Percentiles rank a stretch among this genome's conserved stretches.
Evolutionary conservation across 1,140 invertebrate species (phyloP).

Genomic region (Pseudomyrmex gracilis): DNA sequence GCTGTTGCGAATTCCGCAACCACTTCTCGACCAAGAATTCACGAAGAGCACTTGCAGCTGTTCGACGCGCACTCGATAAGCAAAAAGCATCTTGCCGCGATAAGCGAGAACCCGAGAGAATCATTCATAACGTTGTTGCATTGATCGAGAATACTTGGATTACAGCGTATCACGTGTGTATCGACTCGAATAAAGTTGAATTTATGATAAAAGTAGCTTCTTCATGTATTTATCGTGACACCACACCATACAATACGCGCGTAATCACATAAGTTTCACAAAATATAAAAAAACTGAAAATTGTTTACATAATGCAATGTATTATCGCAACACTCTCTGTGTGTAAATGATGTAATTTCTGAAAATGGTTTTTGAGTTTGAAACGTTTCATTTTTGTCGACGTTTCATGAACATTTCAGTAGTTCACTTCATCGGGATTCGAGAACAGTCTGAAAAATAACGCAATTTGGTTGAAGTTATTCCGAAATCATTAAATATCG

Average conservation of each 20-base stretch:
- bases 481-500: slow-evolving; percentile 63
- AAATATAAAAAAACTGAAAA: slow-evolving; percentile 9
- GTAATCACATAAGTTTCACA: background rate
- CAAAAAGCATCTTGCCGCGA: slow-evolving; percentile 20
- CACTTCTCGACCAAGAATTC: slow-evolving; percentile 53
- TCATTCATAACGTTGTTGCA: background rate
- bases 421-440: no score
- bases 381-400: no score
- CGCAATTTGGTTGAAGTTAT: slow-evolving; percentile 14
- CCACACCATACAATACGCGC: no score
- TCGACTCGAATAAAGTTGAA: slow-evolving; percentile 13
- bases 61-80: slow-evolving; percentile 14
- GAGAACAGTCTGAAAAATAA: background rate
- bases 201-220: background rate
- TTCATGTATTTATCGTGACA: background rate
- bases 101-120: slow-evolving; percentile 37
- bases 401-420: no score
- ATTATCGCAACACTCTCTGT: no score
- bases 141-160: background rate
- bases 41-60: slow-evolving; percentile 27
- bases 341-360: no score
- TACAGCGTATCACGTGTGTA: no score
- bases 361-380: no score
- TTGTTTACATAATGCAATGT: background rate
- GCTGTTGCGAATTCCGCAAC: slow-evolving; percentile 59